These are phyloP conservation scores for Mormyrops attenuatus DNA, from an alignment of 2,797 vertebrate genomes.

Conservation along the genomic window DNA sequence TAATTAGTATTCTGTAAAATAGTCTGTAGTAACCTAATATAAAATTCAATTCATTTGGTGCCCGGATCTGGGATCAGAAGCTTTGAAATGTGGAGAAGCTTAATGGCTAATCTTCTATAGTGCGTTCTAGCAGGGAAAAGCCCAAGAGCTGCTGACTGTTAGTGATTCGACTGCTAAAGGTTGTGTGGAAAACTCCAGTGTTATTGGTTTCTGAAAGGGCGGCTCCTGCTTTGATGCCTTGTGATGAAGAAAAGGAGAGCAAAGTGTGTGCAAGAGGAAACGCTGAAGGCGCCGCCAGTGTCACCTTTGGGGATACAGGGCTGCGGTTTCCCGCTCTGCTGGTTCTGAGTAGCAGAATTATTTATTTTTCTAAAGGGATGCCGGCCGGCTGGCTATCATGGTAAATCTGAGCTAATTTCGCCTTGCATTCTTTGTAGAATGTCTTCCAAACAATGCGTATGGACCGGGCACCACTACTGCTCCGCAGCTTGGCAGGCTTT, in stretches of 20 bases:
- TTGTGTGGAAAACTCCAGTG: not conserved
- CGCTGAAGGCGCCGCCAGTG: not conserved
- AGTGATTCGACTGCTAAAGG: not conserved
- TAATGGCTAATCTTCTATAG: constrained; percentile 9
- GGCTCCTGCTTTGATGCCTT: not conserved
- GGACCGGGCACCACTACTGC: not conserved
- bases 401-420: not conserved
- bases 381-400: not conserved
- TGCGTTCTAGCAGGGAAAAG: not conserved
- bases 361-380: not conserved
- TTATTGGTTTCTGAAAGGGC: not conserved
- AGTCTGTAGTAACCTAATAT: not conserved
- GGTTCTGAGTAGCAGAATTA: not conserved
- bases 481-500: not conserved
- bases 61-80: not conserved
- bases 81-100: not conserved
- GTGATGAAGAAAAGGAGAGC: not conserved
- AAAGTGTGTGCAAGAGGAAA: not conserved
- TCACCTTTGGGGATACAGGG: not conserved
- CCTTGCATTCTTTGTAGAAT: not conserved
- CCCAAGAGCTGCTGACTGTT: not conserved
- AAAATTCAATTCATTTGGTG: not conserved
- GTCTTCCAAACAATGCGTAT: not conserved
- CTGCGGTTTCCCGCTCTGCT: not conserved
- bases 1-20: constrained; percentile 1